Base-by-base conservation (phyloP, 1,140 invertebrate species). In the Calycopis cecrops region DNA sequence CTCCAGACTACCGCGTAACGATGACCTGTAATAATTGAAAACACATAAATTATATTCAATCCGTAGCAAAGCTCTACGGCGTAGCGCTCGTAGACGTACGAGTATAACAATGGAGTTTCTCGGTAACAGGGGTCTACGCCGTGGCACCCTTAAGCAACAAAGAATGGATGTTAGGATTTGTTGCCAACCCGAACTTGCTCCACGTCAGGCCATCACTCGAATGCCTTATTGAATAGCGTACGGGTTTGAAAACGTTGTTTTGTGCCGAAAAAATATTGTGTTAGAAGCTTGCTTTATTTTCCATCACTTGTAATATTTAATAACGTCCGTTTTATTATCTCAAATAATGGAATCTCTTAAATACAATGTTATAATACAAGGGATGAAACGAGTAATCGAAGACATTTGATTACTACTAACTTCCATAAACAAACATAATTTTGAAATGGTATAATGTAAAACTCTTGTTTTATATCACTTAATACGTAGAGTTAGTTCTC, bases 61-160 rank as follows among this genome's bases (percentile, higher is more conserved):
- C 40, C 37, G 51, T 52, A 52, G 51, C 38, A 52, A 38, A 40
- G 51, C 37, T 52, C 37, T 40, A 40, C 11, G 18, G 18, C 51
- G 37, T 33, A 38, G 40, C 51, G 38, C 37, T 70, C 63, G 54
- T 60, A 63, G 63, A 61, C 54, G 57, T 52, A 48, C 52, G 55
- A 55, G 59, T 65, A 52, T 62, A 65, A 72, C 71, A 74, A 76
- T 73, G 57, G 59, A 65, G 60, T 52, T 65, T 61, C 61, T 59
- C 56, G 50, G 53, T 63, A 67, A 65, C 62, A 3, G 55, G 62
- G 63, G 57, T 62, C 59, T 60, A 54, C 57, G 69, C 48, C 63
- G 51, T 28, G 21, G 65, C 61, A 62, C 69, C 69, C 70, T 76
- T 66, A 65, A 73, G 62, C 65, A 72, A 52, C 64, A 60, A 62